These are phyloP conservation scores for Drosophila grimshawi DNA, from an alignment of 1,140 invertebrate species.

Conservation along the genomic window DNA sequence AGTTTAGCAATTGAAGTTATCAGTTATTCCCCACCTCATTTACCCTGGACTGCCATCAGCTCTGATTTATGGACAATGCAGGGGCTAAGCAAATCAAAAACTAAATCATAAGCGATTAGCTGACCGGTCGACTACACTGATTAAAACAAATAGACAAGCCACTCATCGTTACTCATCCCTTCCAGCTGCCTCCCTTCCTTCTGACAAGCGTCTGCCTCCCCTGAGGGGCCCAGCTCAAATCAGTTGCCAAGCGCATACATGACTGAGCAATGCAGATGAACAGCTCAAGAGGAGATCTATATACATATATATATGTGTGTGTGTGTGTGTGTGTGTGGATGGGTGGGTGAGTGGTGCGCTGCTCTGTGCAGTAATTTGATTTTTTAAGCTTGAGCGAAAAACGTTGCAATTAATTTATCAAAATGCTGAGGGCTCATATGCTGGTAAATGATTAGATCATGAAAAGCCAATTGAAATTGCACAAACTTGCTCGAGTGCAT, in stretches of 20 bases:
- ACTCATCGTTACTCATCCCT: conserved; percentile 3
- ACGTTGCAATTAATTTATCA: conserved; percentile 30
- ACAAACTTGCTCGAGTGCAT: not conserved
- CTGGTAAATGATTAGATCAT: conserved; percentile 41
- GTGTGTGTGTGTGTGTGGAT: conserved; percentile 9
- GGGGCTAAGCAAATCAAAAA: conserved; percentile 67
- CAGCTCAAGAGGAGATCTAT: conserved; percentile 12
- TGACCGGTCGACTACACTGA: conserved; percentile 67
- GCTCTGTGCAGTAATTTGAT: conserved; percentile 20
- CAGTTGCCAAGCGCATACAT: conserved; percentile 71
- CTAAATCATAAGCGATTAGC: conserved; percentile 80
- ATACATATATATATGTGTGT: not conserved
- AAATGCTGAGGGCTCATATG: conserved; percentile 6
- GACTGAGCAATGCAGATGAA: conserved; percentile 74
- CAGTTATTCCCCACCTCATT: not conserved
- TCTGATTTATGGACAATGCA: conserved; percentile 63
- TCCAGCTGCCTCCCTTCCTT: not conserved
- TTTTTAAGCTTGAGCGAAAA: conserved; percentile 20
- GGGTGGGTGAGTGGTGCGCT: not conserved
- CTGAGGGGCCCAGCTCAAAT: conserved; percentile 56
- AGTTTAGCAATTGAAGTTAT: conserved; percentile 15
- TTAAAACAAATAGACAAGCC: conserved; percentile 63
- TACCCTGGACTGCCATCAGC: conserved; percentile 6
- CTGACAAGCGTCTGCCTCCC: not conserved
- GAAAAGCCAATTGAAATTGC: conserved; percentile 31